Evolutionary conservation across 2,113 vertebrate species (phyloP), one percentile per base, ranked within the genome.

Genomic region (Serinus canaria): DNA sequence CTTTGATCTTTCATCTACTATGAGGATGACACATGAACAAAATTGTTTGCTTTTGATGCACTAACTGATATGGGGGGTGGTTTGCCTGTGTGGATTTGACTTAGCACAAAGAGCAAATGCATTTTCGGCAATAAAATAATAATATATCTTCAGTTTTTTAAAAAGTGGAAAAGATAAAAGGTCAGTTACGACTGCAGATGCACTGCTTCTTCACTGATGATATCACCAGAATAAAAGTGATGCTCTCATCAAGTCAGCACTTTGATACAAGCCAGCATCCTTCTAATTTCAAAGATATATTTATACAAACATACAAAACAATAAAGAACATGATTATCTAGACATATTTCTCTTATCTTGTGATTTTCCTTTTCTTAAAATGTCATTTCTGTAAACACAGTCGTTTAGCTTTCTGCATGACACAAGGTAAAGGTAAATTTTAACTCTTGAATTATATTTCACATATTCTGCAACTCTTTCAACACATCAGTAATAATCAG

Each of bases 11-110:
- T 91, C 30, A 37, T 58, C 21, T 91, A 15, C 59, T 73, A 14
- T 39, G 87, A 75, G 39, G 53, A 85, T 67, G 67, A 68, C 28
- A 79, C 3, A 4, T 22, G 43, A 87, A 87, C 22, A 46, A 77
- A 91, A 76, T 28, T 68, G 27, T 62, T 84, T 94, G 21, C 35
- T 91, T 39, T 80, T 9, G 5, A 53, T 69, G 59, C 41, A 47
- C 28, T 84, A 70, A 59, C 11, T 1, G 2, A 52, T 33, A 33
- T 6, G 8, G 20, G 4, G 41, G 15, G 0, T 27, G 0, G 31
- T 92, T 92, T 69, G 28, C 15, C 60, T 76, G 28, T 76, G 35
- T 87, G 91, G 53, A 73, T 94, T 91, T 91, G 70, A 69, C 23
- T 90, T 79, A 69, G n/a, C 41, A 80, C 63, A 87, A 79, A 73